Evolutionary conservation across 2,113 vertebrate genomes (phyloP).

Genomic region (Corythaeola cristata): DNA sequence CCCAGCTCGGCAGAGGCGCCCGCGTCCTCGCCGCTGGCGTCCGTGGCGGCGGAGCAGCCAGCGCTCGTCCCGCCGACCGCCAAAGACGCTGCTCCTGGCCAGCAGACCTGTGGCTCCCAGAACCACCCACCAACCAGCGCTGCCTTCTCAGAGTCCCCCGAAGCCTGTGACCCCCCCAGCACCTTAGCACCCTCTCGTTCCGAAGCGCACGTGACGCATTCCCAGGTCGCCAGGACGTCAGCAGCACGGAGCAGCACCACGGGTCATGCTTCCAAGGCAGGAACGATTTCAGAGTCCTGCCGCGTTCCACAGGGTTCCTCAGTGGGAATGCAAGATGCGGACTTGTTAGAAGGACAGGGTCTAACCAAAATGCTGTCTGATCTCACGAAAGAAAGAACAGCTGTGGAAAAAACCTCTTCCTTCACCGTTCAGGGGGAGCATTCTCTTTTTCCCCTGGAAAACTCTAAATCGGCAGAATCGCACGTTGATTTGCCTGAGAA

Average conservation of each 20-base stretch:
- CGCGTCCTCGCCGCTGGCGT: neutral
- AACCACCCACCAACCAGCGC: neutral
- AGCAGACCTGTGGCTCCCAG: constrained; percentile 38
- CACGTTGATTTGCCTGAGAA: constrained; percentile 65
- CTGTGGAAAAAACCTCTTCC: constrained; percentile 61
- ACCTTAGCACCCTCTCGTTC: constrained; percentile 15
- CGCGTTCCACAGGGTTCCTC: constrained; percentile 1
- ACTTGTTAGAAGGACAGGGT: constrained; percentile 75
- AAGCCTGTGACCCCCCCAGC: neutral
- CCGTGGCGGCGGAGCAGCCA: constrained; percentile 51
- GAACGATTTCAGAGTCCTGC: constrained; percentile 51
- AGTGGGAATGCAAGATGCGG: constrained; percentile 52
- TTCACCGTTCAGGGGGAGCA: constrained; percentile 59
- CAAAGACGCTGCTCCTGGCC: constrained; percentile 46
- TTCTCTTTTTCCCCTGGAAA: constrained; percentile 70
- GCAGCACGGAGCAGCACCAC: constrained; percentile 30
- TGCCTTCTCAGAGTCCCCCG: constrained; percentile 35
- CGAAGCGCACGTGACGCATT: constrained; percentile 28
- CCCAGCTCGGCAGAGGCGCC: neutral
- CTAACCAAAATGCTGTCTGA: constrained; percentile 76
- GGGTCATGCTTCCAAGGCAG: constrained; percentile 52
- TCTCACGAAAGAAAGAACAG: constrained; percentile 70
- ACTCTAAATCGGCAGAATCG: constrained; percentile 61
- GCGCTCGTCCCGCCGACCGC: neutral
- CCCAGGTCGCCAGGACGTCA: constrained; percentile 55